Evolutionary conservation across 1,140 invertebrate species (phyloP), one percentile per base, ranked within the genome.

Genomic region (Drosophila sturtevanti): DNA sequence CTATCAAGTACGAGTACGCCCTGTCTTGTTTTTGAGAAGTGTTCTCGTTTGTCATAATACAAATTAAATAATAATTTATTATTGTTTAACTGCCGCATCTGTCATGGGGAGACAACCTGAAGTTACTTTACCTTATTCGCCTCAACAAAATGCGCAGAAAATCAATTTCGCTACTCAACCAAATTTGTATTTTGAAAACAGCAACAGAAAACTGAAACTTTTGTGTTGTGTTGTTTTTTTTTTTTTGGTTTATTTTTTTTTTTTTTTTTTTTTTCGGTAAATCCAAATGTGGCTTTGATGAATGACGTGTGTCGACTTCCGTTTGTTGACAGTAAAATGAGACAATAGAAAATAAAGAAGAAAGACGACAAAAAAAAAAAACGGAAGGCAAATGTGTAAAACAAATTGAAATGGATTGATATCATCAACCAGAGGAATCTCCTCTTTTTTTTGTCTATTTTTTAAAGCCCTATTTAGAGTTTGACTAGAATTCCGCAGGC

Each of bases 111-210:
- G 41, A 48, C 41, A 48, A 48, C 7, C 41, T 48, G 41, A 48
- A 48, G 16, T 48, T 21, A 48, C 41, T 48, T 48, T 48, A 11
- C 41, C 41, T 48, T 48, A 21, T 48, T 48, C 7, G 41, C 41
- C 41, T n/a, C 41, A 48, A 68, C 78, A 34, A 79, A n/a, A 79
- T 64, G 37, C n/a, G 61, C 61, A 51, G 63, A 60, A 65, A 81
- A 74, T 79, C 54, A 77, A 79, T 82, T 82, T 82, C 71, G 74
- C 79, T 82, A 77, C 74, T 75, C 69, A 60, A 66, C 75, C 80
- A 76, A 82, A 82, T 82, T 64, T 55, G 79, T 82, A 48, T 48
- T 48, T 48, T 11, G 0, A 48, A 48, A 44, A 41, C 3, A 31
- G 27, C 4, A 69, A 82, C 74, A 74, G 74, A 77, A 58, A 70